phyloP scores from a whole-genome alignment of 1,140 invertebrate species.

The Triops cancriformis region DNA sequence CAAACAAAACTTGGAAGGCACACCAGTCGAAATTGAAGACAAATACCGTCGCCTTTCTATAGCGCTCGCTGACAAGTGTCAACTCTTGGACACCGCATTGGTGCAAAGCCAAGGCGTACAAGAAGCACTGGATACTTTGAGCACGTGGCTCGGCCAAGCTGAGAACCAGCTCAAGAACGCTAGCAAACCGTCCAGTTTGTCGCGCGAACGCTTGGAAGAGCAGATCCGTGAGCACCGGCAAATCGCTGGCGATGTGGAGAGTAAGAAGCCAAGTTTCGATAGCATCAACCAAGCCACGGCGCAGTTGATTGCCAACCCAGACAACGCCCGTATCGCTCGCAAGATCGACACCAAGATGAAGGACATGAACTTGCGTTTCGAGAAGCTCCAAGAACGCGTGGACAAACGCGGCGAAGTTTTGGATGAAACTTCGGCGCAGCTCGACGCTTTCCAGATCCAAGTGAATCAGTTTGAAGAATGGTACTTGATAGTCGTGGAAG shows the following conservation, averaged over 20 bases:
- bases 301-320: constrained; percentile 68
- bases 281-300: constrained; percentile 66
- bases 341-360: constrained; percentile 78
- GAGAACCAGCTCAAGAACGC: constrained; percentile 71
- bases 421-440: constrained; percentile 63
- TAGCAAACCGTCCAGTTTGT: constrained; percentile 71
- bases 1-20: constrained; percentile 63
- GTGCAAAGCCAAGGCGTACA: constrained; percentile 90
- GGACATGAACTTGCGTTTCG: constrained; percentile 71
- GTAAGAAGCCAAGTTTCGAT: constrained; percentile 71
- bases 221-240: constrained; percentile 74
- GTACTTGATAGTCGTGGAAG: constrained; percentile 57
- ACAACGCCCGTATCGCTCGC: constrained; percentile 76
- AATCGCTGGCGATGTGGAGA: constrained; percentile 71
- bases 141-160: constrained; percentile 71
- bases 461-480: constrained; percentile 59
- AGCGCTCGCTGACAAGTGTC: constrained; percentile 65
- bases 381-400: constrained; percentile 71
- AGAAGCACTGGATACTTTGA: constrained; percentile 76
- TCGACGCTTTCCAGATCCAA: constrained; percentile 62
- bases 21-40: constrained; percentile 63
- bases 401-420: constrained; percentile 68
- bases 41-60: constrained; percentile 65
- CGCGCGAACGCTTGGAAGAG: constrained; percentile 79
- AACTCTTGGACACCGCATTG: constrained; percentile 74